Evolutionary conservation across 2,113 vertebrate species (phyloP).

Genomic region (Bos taurus): ARS-UCD2.0 NC_037334.1:70824501-70825000

Average conservation of each 20-base stretch:
- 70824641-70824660: background rate
- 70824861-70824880: background rate
- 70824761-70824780: background rate
- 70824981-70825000: background rate
- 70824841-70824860: background rate
- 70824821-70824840: background rate
- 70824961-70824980: background rate
- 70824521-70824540: background rate
- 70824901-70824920: background rate
- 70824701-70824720: background rate
- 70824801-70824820: background rate
- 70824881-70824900: background rate
- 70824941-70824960: background rate
- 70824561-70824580: background rate
- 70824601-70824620: background rate
- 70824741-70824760: background rate
- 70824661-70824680: background rate
- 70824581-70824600: background rate
- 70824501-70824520: background rate
- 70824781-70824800: background rate
- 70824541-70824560: background rate
- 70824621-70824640: background rate
- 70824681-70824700: background rate
- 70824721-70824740: background rate
- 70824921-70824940: background rate